Evolutionary conservation across 2,797 vertebrate genomes (phyloP), one percentile per base, ranked within the genome.

Genomic region (Fistularia tabacaria): DNA sequence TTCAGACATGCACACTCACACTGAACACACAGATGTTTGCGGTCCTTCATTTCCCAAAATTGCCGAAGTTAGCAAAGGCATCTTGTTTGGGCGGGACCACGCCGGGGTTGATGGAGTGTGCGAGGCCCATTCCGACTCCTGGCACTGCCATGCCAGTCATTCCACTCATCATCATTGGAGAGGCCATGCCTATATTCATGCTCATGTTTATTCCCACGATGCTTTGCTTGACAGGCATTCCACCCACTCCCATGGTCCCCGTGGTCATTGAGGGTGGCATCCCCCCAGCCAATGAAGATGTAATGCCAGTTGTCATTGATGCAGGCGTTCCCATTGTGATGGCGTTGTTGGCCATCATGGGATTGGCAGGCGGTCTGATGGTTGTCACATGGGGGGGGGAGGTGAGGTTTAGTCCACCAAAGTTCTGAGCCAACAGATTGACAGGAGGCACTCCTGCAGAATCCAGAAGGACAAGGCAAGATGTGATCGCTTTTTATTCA

Each of bases 41-140:
- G 57, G 60, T 64, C 52, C 53, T 80, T 93, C 90, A 98, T 93
- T 99, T 98, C 83, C 93, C 94, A 89, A 99, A 98, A 91, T 93
- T 98, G 91, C 94, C 95, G 78, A 98, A 98, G 90, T 96, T 96
- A 90, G 95, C 93, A 66, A 99, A 99, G 93, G 96, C 95, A 93
- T 99, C 96, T 93, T 95, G 94, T 92, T 97, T 98, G 75, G 95
- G 93, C 69, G 93, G 93, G 69, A 94, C 89, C 87, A 92, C 87
- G 12, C 48, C 88, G 61, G 92, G 90, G 36, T 54, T 49, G 54
- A 85, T 77, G 59, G 84, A 65, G 53, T 87, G 85, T 13, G 69
- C 9, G 3, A 83, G 64, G 73, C 81, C 76, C 79, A 93, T 81
- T 39, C 92, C 92, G 69, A 93, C 79, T 62, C 46, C 90, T 49